phyloP scores from a whole-genome alignment of 2,888 invertebrate species.

The Campopleginae sp. region DNA sequence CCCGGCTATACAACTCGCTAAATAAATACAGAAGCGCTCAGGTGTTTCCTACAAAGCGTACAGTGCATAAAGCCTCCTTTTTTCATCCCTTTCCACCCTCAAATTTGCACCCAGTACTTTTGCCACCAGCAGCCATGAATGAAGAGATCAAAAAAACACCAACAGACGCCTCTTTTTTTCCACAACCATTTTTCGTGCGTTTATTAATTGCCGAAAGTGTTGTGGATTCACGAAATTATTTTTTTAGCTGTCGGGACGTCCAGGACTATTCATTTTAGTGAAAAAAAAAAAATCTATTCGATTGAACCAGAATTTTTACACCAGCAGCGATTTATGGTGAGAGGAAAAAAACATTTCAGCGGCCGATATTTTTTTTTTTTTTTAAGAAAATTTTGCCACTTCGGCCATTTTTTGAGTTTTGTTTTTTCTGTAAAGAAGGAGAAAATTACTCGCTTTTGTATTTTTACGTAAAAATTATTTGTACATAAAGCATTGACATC shows the following conservation, averaged over 20 bases:
- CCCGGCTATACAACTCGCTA: neutral
- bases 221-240: neutral
- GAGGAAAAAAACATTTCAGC: no score
- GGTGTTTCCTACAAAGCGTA: constrained; percentile 14
- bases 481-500: constrained; percentile 9
- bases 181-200: neutral
- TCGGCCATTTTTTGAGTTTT: neutral
- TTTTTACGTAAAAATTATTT: neutral
- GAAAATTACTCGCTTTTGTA: neutral
- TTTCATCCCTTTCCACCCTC: neutral
- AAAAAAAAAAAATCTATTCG: no score
- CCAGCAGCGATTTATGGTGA: no score
- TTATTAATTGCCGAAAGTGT: neutral
- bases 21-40: neutral
- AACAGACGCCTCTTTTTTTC: neutral
- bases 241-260: neutral
- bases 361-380: no score
- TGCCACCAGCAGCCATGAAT: neutral
- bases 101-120: neutral
- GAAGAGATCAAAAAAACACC: neutral
- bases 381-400: neutral
- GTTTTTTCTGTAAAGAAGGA: neutral
- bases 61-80: neutral
- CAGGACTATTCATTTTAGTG: neutral
- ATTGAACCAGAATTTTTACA: no score